Conservation (phyloP, 2,888 invertebrate genomes). For the Scaptomyza cyrtandrae region DNA sequence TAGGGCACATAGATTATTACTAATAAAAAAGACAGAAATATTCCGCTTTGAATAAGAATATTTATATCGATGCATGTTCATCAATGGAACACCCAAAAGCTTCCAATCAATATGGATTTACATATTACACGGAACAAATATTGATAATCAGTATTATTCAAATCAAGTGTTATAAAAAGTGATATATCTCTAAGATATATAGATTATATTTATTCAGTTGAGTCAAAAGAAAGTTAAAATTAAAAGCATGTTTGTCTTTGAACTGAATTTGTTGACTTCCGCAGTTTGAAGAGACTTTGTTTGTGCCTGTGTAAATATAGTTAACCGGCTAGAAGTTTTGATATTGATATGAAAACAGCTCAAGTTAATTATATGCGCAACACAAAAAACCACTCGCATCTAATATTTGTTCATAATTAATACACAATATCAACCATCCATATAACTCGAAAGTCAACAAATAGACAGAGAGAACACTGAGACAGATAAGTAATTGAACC, state of each 20-base stretch:
- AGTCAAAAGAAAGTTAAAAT: conserved; percentile 10
- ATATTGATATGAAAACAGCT: conserved; percentile 11
- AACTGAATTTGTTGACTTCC: conserved; percentile 20
- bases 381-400: conserved; percentile 48
- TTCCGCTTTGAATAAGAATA: background rate
- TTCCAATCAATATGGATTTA: conserved; percentile 9
- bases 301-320: conserved; percentile 28
- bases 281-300: conserved; percentile 2
- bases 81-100: background rate
- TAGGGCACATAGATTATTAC: too few species aligned
- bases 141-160: conserved; percentile 6
- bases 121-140: background rate
- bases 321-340: background rate
- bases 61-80: background rate
- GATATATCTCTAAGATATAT: background rate
- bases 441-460: conserved; percentile 33
- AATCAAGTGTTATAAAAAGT: background rate
- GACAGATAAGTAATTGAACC: conserved; percentile 1
- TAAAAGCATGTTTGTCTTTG: conserved; percentile 17
- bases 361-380: conserved; percentile 48
- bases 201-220: background rate
- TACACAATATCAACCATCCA: conserved; percentile 8
- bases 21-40: too few species aligned
- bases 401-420: conserved; percentile 29
- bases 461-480: conserved; percentile 13